These are phyloP conservation scores for Cryptotis parvus DNA, from an alignment of 2,113 vertebrate genomes.

Conservation along the genomic window DNA sequence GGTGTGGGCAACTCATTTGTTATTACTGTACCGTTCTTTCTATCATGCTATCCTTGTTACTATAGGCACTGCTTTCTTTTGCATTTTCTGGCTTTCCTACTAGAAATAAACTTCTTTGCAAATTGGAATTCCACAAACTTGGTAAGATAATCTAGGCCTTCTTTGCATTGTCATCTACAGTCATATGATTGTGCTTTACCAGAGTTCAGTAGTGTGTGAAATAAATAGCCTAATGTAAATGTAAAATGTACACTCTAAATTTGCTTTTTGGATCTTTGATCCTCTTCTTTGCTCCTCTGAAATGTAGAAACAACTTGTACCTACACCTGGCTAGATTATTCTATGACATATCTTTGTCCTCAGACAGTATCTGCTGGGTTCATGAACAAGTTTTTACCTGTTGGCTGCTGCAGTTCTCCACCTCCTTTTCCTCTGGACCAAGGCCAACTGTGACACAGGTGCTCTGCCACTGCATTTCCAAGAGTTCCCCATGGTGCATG, in stretches of 20 bases:
- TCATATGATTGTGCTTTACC: background rate
- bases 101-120: too few relatives aligned
- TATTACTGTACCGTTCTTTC: too few relatives aligned
- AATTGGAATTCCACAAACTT: background rate
- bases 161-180: background rate
- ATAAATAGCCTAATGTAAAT: background rate
- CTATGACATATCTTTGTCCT: conserved; percentile 14
- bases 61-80: too few relatives aligned
- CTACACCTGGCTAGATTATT: background rate
- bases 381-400: background rate
- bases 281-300: too few relatives aligned
- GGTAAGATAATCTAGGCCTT: background rate
- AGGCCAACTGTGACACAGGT: background rate
- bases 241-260: background rate
- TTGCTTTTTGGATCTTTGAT: background rate
- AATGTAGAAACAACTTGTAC: background rate
- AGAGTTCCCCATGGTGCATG: background rate
- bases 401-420: background rate
- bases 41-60: too few relatives aligned
- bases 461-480: background rate
- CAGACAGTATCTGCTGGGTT: background rate
- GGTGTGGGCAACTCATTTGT: too few relatives aligned
- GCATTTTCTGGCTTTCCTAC: too few relatives aligned
- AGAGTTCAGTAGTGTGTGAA: conserved; percentile 3
- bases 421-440: background rate